Evolutionary conservation across 2,888 invertebrate species (phyloP).

Genomic region (Xanthorhoe spadicearia): DNA sequence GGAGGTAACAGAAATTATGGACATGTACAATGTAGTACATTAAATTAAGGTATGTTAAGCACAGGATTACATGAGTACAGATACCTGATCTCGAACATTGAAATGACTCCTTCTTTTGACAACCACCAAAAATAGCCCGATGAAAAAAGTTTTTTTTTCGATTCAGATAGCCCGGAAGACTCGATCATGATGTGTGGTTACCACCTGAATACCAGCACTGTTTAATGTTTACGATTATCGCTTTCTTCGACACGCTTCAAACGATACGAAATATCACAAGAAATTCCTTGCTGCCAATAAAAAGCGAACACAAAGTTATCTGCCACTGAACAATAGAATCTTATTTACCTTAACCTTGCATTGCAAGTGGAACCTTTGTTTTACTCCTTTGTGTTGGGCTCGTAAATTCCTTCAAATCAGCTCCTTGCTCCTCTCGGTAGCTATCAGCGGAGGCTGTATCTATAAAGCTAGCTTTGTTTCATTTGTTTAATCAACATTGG

Average conservation of each 20-base stretch:
- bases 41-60: too few species aligned
- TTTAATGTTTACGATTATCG: not conserved
- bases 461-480: constrained; percentile 32
- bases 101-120: too few species aligned
- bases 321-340: constrained; percentile 44
- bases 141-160: not conserved
- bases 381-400: constrained; percentile 44
- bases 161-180: not conserved
- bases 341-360: constrained; percentile 45
- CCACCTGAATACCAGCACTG: not conserved
- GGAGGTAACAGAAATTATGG: too few species aligned
- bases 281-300: constrained; percentile 26
- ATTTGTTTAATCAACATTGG: constrained; percentile 26
- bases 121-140: too few species aligned
- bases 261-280: constrained; percentile 4
- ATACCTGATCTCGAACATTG: too few species aligned
- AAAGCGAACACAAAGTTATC: constrained; percentile 35
- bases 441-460: constrained; percentile 15
- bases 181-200: not conserved
- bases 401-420: constrained; percentile 49
- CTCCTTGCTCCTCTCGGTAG: constrained; percentile 38
- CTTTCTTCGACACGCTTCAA: constrained; percentile 1
- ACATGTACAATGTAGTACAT: too few species aligned
- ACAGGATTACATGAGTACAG: too few species aligned
- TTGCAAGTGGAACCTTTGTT: constrained; percentile 42